phyloP scores from a whole-genome alignment of 1,140 invertebrate species.

The Cyclargus thomasi region DNA sequence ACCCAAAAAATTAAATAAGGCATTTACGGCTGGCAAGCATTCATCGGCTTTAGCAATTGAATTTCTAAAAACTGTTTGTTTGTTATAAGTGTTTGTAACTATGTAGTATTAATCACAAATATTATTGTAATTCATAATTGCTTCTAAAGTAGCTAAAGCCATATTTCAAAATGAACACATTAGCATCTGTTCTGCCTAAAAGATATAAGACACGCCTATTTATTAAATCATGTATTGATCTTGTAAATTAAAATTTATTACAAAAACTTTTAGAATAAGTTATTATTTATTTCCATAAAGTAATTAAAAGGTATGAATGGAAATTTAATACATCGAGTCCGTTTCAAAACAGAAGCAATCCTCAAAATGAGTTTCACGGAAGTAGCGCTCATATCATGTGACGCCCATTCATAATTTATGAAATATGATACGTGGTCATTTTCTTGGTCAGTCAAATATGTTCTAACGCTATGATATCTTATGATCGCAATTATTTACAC shows the following conservation, averaged over 20 bases:
- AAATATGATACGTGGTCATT: slow-evolving; percentile 46
- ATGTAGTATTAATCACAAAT: too few species aligned
- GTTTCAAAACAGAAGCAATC: slow-evolving; percentile 8
- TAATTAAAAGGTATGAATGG: not conserved
- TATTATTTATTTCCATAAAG: not conserved
- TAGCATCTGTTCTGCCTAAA: not conserved
- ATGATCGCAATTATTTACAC: not conserved
- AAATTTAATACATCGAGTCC: not conserved
- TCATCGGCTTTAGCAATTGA: too few species aligned
- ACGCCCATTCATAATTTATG: slow-evolving; percentile 50
- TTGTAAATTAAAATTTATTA: not conserved
- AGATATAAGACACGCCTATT: not conserved
- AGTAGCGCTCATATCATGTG: slow-evolving; percentile 38
- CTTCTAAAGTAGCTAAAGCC: not conserved
- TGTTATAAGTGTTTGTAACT: slow-evolving; percentile 10
- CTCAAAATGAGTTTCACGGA: slow-evolving; percentile 22
- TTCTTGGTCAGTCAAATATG: slow-evolving; percentile 47
- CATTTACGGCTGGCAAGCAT: not conserved
- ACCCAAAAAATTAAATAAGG: too few species aligned
- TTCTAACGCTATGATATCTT: slow-evolving; percentile 26
- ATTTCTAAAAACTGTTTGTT: too few species aligned
- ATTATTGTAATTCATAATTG: not conserved
- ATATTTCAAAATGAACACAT: not conserved
- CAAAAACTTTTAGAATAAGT: not conserved
- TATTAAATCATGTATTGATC: not conserved